phyloP scores from a whole-genome alignment of 1,140 invertebrate species.

The Anoplophora glabripennis region DNA sequence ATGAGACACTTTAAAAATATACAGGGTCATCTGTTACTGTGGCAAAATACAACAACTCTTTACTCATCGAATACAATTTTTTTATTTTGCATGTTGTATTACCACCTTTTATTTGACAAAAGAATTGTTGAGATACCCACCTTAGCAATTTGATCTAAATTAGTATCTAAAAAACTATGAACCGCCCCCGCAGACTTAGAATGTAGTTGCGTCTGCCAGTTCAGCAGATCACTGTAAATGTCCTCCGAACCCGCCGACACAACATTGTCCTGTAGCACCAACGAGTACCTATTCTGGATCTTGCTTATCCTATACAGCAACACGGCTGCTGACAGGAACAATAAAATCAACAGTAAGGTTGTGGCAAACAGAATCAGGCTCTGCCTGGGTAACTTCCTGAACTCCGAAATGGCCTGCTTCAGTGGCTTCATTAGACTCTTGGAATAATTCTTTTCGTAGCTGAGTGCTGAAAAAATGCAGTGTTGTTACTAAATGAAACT shows the following conservation, averaged over 20 bases:
- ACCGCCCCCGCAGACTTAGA: slow-evolving; percentile 59
- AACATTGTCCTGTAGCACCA: slow-evolving; percentile 35
- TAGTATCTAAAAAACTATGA: slow-evolving; percentile 60
- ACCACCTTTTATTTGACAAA: too few species aligned
- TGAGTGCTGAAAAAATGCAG: slow-evolving; percentile 5
- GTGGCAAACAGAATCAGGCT: slow-evolving; percentile 48
- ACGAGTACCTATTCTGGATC: slow-evolving; percentile 48
- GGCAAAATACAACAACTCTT: too few species aligned
- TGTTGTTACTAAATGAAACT: not conserved
- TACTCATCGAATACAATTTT: too few species aligned
- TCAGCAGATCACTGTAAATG: slow-evolving; percentile 58
- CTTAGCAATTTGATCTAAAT: slow-evolving; percentile 61
- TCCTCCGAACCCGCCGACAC: slow-evolving; percentile 49
- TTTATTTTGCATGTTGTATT: too few species aligned
- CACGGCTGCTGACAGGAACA: slow-evolving; percentile 51
- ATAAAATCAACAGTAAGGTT: slow-evolving; percentile 49
- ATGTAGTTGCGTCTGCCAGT: slow-evolving; percentile 60
- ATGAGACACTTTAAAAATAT: not conserved
- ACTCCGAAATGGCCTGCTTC: slow-evolving; percentile 33
- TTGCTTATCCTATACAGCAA: slow-evolving; percentile 51
- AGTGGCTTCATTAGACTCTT: slow-evolving; percentile 25
- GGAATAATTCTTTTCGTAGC: slow-evolving; percentile 15
- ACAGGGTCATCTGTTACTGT: not conserved
- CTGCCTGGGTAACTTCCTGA: slow-evolving; percentile 37
- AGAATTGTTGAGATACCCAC: slow-evolving; percentile 47